Base-by-base conservation (phyloP, 2,797 vertebrate genomes). In the Alauda arvensis region DNA sequence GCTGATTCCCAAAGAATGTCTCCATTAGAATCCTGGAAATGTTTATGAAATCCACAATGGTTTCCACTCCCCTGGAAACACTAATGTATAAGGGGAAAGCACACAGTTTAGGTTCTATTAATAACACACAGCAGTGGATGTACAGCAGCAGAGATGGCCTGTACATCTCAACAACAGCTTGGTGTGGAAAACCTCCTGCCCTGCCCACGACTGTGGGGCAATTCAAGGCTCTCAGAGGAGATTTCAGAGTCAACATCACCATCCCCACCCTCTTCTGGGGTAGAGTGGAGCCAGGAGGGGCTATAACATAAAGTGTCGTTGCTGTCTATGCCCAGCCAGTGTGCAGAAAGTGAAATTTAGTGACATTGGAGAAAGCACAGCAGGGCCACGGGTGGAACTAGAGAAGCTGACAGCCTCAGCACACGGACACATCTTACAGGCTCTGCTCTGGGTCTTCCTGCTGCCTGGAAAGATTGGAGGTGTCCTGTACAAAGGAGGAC, bases 31-130 rank as follows among this genome's bases (percentile, higher is more conserved):
- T 65, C 42, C 29, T 63, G 46, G 48, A 40, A 45, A 26, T 1
- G 0, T 12, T 39, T 5, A 1, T 10, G 26, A 51, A 20, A 71
- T 6, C 39, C 53, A 34, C 20, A 8, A 7, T 5, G 19, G 18
- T n/a, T 72, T 25, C 28, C 18, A 4, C 7, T 61, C 24, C 24
- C 21, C 34, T 25, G 6, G 34, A 40, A 57, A 51, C 34, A 10
- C 21, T 15, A 2, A 3, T 21, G 3, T 23, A 3, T 0, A 4
- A 18, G 19, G 17, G 10, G 2, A 8, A 42, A 9, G 4, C 12
- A 10, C 15, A 23, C 2, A 20, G 5, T 1, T 20, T 2, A 12
- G 3, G 2, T 68, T 75, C 59, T 55, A 51, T 57, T 55, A 13
- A 12, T 52, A 14, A 45, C 83, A 37, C 33, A 7, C 17, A 18